Conservation (phyloP, 2,797 vertebrate species). For the Erethizon dorsatum region DNA sequence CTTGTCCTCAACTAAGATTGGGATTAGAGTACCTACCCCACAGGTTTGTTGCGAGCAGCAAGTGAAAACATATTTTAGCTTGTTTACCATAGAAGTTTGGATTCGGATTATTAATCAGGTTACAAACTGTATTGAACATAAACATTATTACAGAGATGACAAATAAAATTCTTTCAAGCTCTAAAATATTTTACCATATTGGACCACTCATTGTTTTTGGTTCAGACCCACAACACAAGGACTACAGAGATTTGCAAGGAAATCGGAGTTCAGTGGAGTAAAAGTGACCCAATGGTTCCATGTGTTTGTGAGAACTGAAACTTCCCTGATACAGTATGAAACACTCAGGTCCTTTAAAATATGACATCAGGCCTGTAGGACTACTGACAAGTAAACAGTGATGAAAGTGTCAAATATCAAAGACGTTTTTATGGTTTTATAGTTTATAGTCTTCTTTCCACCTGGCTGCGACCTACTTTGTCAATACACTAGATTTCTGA, state of each 20-base stretch:
- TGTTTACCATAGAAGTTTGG: background rate
- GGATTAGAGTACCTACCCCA: background rate
- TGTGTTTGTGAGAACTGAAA: background rate
- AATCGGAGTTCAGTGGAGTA: background rate
- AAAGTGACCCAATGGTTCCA: background rate
- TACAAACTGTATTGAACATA: background rate
- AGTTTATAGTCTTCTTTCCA: background rate
- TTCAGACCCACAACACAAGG: background rate
- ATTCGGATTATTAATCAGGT: background rate
- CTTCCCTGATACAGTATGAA: background rate
- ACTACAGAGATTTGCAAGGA: background rate
- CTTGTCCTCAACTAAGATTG: background rate
- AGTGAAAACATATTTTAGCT: background rate
- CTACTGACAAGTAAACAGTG: background rate
- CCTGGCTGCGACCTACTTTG: background rate
- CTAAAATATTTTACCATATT: background rate
- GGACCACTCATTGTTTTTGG: background rate
- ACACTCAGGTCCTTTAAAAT: background rate
- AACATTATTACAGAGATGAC: background rate
- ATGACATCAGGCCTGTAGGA: background rate
- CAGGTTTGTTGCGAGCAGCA: background rate
- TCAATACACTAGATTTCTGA: background rate
- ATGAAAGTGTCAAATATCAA: background rate
- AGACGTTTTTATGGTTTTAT: background rate
- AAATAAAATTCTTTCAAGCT: background rate